A percentile compares a stretch with the other conserved stretches of the same genome.
phyloP scores from a whole-genome alignment of 1,140 invertebrate species.

The Doryteuthis pealeii region DNA sequence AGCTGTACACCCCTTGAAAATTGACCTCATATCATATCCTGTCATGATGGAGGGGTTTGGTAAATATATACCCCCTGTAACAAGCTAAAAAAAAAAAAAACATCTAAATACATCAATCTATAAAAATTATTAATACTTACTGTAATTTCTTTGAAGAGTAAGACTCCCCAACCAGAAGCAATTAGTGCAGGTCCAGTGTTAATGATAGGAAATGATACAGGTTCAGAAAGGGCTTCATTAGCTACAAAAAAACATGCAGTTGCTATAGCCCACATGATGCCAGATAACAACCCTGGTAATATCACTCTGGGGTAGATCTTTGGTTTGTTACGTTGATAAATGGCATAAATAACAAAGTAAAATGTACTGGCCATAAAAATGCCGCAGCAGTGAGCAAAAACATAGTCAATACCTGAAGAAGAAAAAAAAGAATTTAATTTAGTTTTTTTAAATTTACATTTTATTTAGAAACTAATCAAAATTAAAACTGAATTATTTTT shows the following conservation, averaged over 20 bases:
- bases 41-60: not conserved
- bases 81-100: not conserved
- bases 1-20: no score
- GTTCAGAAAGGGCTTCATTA: conserved; percentile 57
- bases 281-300: conserved; percentile 58
- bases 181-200: conserved; percentile 48
- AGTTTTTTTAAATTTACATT: no score
- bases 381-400: conserved; percentile 61
- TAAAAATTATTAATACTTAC: conserved; percentile 27
- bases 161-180: conserved; percentile 48
- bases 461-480: no score
- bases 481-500: no score
- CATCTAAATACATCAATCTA: not conserved
- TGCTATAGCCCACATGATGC: conserved; percentile 61
- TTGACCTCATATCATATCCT: not conserved
- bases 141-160: conserved; percentile 52
- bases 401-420: conserved; percentile 59
- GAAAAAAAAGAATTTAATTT: conserved; percentile 22
- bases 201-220: conserved; percentile 61
- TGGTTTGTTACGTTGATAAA: conserved; percentile 55
- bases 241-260: conserved; percentile 60
- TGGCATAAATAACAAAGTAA: conserved; percentile 58
- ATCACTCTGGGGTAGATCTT: conserved; percentile 57
- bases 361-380: conserved; percentile 58
- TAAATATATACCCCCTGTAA: not conserved